These are phyloP conservation scores for Lepus americanus DNA, from an alignment of 2,113 vertebrate species.

Conservation along the genomic window DNA sequence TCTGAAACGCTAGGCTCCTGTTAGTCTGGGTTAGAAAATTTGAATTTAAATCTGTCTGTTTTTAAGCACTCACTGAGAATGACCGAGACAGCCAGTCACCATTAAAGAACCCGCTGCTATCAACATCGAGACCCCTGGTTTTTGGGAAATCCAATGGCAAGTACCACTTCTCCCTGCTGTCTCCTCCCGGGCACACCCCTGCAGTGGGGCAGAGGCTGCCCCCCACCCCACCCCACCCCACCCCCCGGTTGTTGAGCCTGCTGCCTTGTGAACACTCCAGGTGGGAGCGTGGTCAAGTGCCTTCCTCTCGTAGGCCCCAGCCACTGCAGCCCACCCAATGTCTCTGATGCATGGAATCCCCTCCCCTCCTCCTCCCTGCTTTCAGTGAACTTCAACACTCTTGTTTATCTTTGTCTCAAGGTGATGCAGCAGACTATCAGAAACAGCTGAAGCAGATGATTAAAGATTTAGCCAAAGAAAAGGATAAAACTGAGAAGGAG, in stretches of 20 bases:
- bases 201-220: too few relatives aligned
- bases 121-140: slow-evolving; percentile 92
- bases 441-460: slow-evolving; percentile 98
- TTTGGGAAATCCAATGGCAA: slow-evolving; percentile 91
- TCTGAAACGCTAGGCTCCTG: background rate
- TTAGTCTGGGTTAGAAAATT: background rate
- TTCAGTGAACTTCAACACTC: background rate
- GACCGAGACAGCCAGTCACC: slow-evolving; percentile 92
- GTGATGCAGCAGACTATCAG: slow-evolving; percentile 92
- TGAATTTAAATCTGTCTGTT: background rate
- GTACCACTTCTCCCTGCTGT: slow-evolving; percentile 31
- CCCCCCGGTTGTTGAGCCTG: background rate
- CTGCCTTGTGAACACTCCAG: background rate
- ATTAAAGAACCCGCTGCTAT: slow-evolving; percentile 92
- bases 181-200: background rate
- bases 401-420: slow-evolving; percentile 73
- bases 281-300: too few relatives aligned
- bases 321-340: too few relatives aligned
- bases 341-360: background rate
- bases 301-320: background rate
- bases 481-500: slow-evolving; percentile 92
- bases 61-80: slow-evolving; percentile 93
- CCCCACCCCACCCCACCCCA: too few relatives aligned
- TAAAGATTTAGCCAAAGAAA: slow-evolving; percentile 94
- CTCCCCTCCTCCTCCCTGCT: background rate